A percentile compares a stretch with the other conserved stretches of the same genome.
Conservation (phyloP, 2,113 vertebrate species). For the Melanostigma gelatinosum region DNA sequence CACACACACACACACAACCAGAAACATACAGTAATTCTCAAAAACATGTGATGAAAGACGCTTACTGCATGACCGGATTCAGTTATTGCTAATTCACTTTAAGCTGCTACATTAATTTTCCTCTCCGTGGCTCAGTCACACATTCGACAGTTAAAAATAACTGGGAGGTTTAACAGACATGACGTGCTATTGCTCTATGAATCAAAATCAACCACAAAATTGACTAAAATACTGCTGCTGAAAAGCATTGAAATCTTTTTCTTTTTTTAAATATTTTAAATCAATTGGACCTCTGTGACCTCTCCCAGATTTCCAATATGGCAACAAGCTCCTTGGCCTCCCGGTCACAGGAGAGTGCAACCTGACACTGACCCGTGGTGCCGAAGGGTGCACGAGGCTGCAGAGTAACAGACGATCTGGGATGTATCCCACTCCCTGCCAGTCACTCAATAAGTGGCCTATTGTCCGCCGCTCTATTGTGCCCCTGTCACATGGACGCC, state of each 20-base stretch:
- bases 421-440: constrained; percentile 68
- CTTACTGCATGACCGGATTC: neutral
- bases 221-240: neutral
- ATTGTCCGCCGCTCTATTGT: constrained; percentile 73
- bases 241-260: neutral
- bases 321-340: constrained; percentile 28
- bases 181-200: neutral
- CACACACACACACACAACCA: constrained; percentile 23
- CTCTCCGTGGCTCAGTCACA: neutral
- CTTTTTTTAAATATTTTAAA: neutral
- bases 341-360: constrained; percentile 60
- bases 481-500: constrained; percentile 68
- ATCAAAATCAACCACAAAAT: neutral
- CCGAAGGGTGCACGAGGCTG: constrained; percentile 48
- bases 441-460: constrained; percentile 77
- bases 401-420: constrained; percentile 69
- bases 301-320: constrained; percentile 60
- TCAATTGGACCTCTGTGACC: constrained; percentile 48
- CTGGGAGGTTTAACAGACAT: neutral
- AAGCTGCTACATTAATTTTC: neutral
- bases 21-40: constrained; percentile 10
- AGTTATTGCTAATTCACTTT: constrained; percentile 16
- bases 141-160: neutral
- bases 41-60: constrained; percentile 29
- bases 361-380: constrained; percentile 60